Evolutionary conservation across 35 echinoderm and acorn worm genomes (phyloP).

Genomic region (Apostichopus japonicus): DNA sequence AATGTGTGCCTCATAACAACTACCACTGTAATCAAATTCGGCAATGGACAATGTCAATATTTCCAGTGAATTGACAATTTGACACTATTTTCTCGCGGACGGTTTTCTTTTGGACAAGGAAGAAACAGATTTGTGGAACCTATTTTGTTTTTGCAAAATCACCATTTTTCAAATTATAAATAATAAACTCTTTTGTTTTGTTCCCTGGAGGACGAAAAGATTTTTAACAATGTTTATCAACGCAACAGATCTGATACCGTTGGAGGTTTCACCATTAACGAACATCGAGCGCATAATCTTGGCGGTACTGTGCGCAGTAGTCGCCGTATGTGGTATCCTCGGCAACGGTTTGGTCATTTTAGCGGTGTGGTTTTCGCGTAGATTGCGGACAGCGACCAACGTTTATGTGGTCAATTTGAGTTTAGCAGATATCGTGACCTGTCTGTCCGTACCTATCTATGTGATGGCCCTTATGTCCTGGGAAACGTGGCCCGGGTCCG

Average conservation of each 20-base stretch:
- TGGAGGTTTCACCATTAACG: constrained; percentile 28
- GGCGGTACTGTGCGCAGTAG: constrained; percentile 55
- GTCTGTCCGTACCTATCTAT: constrained; percentile 69
- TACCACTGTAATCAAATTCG: too few relatives aligned
- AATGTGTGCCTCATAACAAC: background rate
- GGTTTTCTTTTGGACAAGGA: too few relatives aligned
- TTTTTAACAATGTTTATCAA: background rate
- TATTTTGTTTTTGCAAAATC: too few relatives aligned
- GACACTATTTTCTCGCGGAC: too few relatives aligned
- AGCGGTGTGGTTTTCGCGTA: constrained; percentile 66
- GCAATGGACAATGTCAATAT: too few relatives aligned
- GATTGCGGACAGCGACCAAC: constrained; percentile 87
- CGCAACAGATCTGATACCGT: background rate
- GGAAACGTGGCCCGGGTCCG: constrained; percentile 58
- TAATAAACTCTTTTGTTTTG: too few relatives aligned
- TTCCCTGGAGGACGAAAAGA: too few relatives aligned
- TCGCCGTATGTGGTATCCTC: constrained; percentile 72
- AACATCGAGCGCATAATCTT: constrained; percentile 68
- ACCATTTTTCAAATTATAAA: too few relatives aligned
- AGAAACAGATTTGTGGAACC: too few relatives aligned
- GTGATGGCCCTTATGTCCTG: constrained; percentile 69
- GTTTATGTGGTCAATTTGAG: constrained; percentile 93
- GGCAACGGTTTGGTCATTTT: constrained; percentile 88
- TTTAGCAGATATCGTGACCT: constrained; percentile 83
- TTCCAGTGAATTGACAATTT: too few relatives aligned